Evolutionary conservation across 2,797 vertebrate species (phyloP).

Genomic region (Telmatherina bonti): DNA sequence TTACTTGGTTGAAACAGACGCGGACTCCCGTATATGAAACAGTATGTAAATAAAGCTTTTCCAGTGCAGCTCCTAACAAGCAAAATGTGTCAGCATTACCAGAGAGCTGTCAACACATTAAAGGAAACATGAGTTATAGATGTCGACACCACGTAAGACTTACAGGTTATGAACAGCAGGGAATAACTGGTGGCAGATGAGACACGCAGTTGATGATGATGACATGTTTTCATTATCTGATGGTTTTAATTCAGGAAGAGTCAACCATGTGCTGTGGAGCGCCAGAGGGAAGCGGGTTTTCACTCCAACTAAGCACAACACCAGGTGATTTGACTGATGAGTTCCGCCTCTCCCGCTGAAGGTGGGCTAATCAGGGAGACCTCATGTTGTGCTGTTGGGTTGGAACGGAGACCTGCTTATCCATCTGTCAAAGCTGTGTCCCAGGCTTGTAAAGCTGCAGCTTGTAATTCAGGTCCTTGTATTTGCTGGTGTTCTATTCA

Average conservation of each 20-base stretch:
- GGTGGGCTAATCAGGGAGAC: conserved; percentile 62
- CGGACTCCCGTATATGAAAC: not conserved
- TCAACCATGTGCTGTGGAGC: conserved; percentile 38
- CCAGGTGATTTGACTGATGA: conserved; percentile 72
- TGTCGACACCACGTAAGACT: conserved; percentile 16
- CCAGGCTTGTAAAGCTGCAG: conserved; percentile 31
- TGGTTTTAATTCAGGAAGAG: conserved; percentile 64
- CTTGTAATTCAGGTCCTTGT: conserved; percentile 15
- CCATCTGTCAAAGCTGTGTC: conserved; percentile 44
- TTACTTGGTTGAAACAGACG: conserved; percentile 9
- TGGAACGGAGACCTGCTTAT: conserved; percentile 38
- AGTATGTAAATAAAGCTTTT: conserved; percentile 1
- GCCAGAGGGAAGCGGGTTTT: conserved; percentile 50
- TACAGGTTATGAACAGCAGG: conserved; percentile 47
- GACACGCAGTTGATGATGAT: conserved; percentile 54
- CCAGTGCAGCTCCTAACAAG: conserved; percentile 3
- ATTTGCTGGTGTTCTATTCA: conserved; percentile 24
- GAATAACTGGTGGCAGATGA: conserved; percentile 43
- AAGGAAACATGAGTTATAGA: conserved; percentile 25
- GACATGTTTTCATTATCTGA: conserved; percentile 73
- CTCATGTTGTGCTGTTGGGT: conserved; percentile 44
- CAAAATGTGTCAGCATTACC: conserved; percentile 2
- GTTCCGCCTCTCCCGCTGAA: conserved; percentile 59
- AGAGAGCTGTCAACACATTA: conserved; percentile 21
- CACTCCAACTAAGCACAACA: conserved; percentile 61